These are phyloP conservation scores for Holcopasites calliopsidis DNA, from an alignment of 1,140 invertebrate genomes.

Conservation along the genomic window DNA sequence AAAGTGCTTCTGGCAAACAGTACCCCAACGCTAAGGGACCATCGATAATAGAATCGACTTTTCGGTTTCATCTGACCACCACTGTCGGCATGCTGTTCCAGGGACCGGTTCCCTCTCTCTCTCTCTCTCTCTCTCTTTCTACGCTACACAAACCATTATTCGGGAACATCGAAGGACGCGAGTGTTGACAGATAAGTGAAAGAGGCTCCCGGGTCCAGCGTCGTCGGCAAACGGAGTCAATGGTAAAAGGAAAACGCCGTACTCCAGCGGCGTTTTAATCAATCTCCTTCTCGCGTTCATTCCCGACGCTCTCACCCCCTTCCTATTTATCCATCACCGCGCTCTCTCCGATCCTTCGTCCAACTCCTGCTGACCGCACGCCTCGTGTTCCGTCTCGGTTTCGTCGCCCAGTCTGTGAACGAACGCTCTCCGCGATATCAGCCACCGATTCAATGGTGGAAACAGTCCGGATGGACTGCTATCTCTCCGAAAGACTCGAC, in stretches of 20 bases:
- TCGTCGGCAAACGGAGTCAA: conserved; percentile 54
- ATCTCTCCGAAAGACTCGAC: conserved; percentile 29
- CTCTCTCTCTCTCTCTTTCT: background rate
- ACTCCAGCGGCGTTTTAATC: conserved; percentile 62
- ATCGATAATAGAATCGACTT: conserved; percentile 47
- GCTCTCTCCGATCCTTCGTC: background rate
- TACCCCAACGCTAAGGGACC: background rate
- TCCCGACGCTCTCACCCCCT: background rate
- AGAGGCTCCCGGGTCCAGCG: conserved; percentile 34
- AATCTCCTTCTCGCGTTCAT: conserved; percentile 52
- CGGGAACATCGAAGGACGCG: conserved; percentile 51
- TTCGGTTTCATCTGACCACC: conserved; percentile 59
- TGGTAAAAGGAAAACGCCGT: conserved; percentile 61
- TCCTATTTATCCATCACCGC: background rate
- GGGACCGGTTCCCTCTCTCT: background rate
- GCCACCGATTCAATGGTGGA: background rate
- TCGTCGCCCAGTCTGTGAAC: conserved; percentile 13
- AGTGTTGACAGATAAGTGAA: conserved; percentile 66
- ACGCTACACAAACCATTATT: conserved; percentile 62
- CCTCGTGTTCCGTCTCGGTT: conserved; percentile 21
- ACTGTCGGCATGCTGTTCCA: background rate
- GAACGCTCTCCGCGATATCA: background rate
- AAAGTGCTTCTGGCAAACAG: conserved; percentile 42
- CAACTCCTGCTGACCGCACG: background rate
- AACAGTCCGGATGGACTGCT: background rate